Evolutionary conservation across 2,888 invertebrate species (phyloP).

Genomic region (Scrobipalpa atriplicella): DNA sequence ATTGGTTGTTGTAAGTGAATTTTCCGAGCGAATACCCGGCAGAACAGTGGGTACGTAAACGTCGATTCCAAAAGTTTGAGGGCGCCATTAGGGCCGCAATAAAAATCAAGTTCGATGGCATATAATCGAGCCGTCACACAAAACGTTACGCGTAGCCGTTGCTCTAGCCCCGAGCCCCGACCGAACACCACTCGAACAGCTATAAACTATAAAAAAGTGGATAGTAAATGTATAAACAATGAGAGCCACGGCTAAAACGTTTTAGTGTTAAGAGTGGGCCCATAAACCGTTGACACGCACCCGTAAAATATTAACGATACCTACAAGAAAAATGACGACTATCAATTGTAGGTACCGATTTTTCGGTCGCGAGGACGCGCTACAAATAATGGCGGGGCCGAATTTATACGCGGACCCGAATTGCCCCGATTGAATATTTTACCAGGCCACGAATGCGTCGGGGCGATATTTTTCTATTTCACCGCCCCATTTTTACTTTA

Average conservation of each 20-base stretch:
- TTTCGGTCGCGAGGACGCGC: slow-evolving; percentile 77
- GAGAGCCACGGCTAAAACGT: slow-evolving; percentile 79
- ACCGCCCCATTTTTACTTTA: slow-evolving; percentile 79
- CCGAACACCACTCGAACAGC: slow-evolving; percentile 68
- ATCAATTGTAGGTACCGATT: slow-evolving; percentile 80
- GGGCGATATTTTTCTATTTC: slow-evolving; percentile 81
- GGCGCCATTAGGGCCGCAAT: slow-evolving; percentile 54
- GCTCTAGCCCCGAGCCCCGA: too few relatives aligned
- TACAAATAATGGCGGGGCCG: slow-evolving; percentile 78
- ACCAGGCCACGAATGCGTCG: slow-evolving; percentile 79
- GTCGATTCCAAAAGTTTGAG: slow-evolving; percentile 28
- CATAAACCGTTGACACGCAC: slow-evolving; percentile 82
- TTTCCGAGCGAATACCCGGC: slow-evolving; percentile 19
- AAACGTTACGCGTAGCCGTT: slow-evolving; percentile 65
- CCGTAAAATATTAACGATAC: slow-evolving; percentile 82
- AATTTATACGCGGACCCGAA: slow-evolving; percentile 81
- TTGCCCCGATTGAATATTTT: slow-evolving; percentile 82
- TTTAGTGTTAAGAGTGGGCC: slow-evolving; percentile 81
- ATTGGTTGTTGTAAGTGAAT: slow-evolving; percentile 19
- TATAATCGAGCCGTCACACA: slow-evolving; percentile 66
- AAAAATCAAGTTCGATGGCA: slow-evolving; percentile 69
- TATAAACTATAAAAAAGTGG: slow-evolving; percentile 78
- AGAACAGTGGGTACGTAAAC: slow-evolving; percentile 26
- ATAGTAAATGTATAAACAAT: slow-evolving; percentile 82
- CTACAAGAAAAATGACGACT: slow-evolving; percentile 81